Conservation (phyloP, 2,888 invertebrate genomes). For the Pocota personata region DNA sequence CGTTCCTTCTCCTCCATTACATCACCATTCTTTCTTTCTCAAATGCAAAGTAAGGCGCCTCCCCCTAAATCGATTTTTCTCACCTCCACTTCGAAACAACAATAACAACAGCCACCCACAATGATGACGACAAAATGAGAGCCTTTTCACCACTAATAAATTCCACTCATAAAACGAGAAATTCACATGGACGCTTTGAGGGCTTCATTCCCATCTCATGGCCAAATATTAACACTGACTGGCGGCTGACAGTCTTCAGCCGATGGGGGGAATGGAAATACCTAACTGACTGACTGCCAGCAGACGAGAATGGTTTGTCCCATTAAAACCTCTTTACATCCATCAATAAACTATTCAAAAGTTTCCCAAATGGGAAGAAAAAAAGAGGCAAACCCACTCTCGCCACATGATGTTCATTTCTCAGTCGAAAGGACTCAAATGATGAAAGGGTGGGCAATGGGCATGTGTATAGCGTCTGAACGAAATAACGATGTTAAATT, state of each 20-base stretch:
- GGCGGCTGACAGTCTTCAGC: constrained; percentile 22
- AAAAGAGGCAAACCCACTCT: neutral
- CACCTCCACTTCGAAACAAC: neutral
- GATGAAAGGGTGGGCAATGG: neutral
- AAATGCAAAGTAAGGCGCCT: neutral
- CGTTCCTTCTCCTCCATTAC: neutral
- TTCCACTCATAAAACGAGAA: constrained; percentile 57
- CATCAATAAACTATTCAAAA: constrained; percentile 75
- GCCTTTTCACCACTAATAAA: constrained; percentile 47
- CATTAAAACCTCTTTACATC: constrained; percentile 75
- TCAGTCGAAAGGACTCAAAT: constrained; percentile 5
- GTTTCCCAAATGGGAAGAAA: constrained; percentile 24
- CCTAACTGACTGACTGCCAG: constrained; percentile 42
- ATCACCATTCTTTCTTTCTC: no score
- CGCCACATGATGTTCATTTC: constrained; percentile 15
- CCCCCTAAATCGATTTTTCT: constrained; percentile 57
- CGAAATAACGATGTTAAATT: constrained; percentile 72
- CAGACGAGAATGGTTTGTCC: constrained; percentile 59
- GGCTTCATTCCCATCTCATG: constrained; percentile 13
- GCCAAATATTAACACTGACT: constrained; percentile 34
- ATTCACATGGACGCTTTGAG: constrained; percentile 55
- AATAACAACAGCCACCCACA: constrained; percentile 50
- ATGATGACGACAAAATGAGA: constrained; percentile 43
- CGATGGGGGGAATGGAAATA: constrained; percentile 8
- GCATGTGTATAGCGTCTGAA: constrained; percentile 42